Evolutionary conservation across 1,140 invertebrate species (phyloP), one percentile per base, ranked within the genome.

Genomic region (Calliphora vicina): DNA sequence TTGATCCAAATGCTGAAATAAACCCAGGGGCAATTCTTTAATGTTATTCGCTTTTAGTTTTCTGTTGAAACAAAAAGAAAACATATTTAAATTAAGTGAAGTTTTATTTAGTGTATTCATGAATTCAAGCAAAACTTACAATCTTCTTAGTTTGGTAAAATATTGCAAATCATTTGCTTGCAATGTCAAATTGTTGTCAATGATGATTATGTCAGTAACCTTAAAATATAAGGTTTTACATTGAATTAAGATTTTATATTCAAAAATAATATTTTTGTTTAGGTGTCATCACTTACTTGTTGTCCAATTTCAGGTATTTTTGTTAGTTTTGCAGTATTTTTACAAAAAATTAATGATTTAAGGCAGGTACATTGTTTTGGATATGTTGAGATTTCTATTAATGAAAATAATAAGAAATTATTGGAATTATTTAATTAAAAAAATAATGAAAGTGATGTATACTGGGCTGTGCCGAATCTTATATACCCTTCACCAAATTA

Each of bases 11-110:
- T 87, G 86, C 25, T 67, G 83, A 50, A 90, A 90, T 57, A 84
- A 85, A 81, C 86, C 88, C 81, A 85, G 57, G 13, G 89, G 89
- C 72, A 90, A 74, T 29, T 78, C 85, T 88, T 88, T 89, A 90
- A 90, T 90, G 88, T 90, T 90, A 82, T 88, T 88, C 80, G 86
- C 85, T 35, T 88, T 90, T 2, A 90, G 85, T 0, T 84, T 87
- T 20, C 89, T 90, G n/a, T n/a, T n/a, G n/a, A n/a, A 57, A 4
- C 1, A 29, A 17, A 83, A 0, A 80, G 9, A 81, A 61, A 73
- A 27, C 27, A 23, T 17, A 71, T 83, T 80, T 23, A 10, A 1
- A 67, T 23, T 23, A 67, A 67, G 20, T n/a, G 5, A 15, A 15
- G 12, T 17, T 17, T 57, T 57, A 17, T n/a, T n/a, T n/a, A n/a